phyloP scores from a whole-genome alignment of 2,888 invertebrate species.

The Fabriciana adippe region DNA sequence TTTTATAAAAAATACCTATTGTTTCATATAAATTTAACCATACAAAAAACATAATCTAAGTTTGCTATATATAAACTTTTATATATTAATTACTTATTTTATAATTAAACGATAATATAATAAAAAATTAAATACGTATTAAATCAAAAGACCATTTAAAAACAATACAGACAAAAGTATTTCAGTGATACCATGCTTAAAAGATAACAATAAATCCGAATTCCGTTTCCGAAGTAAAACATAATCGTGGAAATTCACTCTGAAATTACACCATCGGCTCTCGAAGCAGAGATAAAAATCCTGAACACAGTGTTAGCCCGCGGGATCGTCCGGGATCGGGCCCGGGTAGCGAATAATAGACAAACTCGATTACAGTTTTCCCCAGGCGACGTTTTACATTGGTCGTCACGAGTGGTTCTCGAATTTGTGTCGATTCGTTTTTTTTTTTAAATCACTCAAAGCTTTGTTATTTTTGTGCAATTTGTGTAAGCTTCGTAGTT shows the following conservation, averaged over 20 bases:
- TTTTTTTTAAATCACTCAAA: conserved; percentile 9
- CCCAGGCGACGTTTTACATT: conserved; percentile 63
- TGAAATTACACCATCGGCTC: conserved; percentile 48
- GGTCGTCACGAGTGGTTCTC: conserved; percentile 54
- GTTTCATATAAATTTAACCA: no score
- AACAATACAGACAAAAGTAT: not conserved
- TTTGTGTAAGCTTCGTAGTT: not conserved
- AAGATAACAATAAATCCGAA: conserved; percentile 31
- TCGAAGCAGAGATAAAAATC: conserved; percentile 58
- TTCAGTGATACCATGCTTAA: conserved; percentile 9
- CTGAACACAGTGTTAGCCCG: conserved; percentile 41
- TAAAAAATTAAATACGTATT: no score
- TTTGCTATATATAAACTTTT: no score
- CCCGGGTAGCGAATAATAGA: conserved; percentile 58
- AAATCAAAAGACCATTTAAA: not conserved
- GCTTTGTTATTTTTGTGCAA: conserved; percentile 4
- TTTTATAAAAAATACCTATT: no score
- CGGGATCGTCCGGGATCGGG: conserved; percentile 45
- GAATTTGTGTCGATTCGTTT: conserved; percentile 38
- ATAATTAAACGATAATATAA: no score
- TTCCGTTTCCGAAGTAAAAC: conserved; percentile 34
- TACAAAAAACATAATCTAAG: no score
- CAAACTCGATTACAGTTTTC: conserved; percentile 75
- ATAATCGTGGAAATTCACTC: conserved; percentile 40
- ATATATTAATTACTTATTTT: no score